Evolutionary conservation across 2,797 vertebrate species (phyloP).

Genomic region (Schizopygopsis malacanthus): DNA sequence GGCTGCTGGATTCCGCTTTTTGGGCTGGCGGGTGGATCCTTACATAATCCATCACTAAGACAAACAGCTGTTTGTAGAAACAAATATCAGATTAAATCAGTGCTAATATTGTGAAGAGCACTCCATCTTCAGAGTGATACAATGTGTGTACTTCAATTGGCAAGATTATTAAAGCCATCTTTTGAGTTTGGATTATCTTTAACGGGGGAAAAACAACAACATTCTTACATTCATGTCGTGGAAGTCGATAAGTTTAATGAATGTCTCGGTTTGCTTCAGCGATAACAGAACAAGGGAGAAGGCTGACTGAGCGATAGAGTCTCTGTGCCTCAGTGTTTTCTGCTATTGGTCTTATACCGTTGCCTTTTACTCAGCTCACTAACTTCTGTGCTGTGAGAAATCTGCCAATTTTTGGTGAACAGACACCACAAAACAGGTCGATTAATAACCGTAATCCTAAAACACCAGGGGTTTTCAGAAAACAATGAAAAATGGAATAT

Average conservation of each 20-base stretch:
- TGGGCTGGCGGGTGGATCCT: too few species aligned
- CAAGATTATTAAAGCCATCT: constrained; percentile 29
- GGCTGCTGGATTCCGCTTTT: too few species aligned
- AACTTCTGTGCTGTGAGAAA: constrained; percentile 35
- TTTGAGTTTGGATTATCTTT: constrained; percentile 25
- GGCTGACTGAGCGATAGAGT: constrained; percentile 1
- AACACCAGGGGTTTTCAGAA: background rate
- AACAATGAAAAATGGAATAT: constrained; percentile 2
- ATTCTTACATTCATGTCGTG: background rate
- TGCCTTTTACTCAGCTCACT: constrained; percentile 3
- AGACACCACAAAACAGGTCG: constrained; percentile 19
- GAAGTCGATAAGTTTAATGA: constrained; percentile 39
- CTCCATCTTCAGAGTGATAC: background rate
- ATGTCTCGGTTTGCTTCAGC: background rate
- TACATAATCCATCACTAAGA: background rate
- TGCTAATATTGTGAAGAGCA: background rate
- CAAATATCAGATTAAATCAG: constrained; percentile 25
- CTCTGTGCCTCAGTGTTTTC: constrained; percentile 16
- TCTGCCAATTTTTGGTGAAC: constrained; percentile 19
- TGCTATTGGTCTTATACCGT: constrained; percentile 29
- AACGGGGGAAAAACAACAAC: constrained; percentile 4
- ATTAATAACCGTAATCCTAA: constrained; percentile 38
- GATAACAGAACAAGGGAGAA: constrained; percentile 40
- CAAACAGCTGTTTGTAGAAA: constrained; percentile 14
- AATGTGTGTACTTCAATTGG: background rate